Evolutionary conservation across 2,888 invertebrate species (phyloP).

Genomic region (Cryptocephalus primarius): DNA sequence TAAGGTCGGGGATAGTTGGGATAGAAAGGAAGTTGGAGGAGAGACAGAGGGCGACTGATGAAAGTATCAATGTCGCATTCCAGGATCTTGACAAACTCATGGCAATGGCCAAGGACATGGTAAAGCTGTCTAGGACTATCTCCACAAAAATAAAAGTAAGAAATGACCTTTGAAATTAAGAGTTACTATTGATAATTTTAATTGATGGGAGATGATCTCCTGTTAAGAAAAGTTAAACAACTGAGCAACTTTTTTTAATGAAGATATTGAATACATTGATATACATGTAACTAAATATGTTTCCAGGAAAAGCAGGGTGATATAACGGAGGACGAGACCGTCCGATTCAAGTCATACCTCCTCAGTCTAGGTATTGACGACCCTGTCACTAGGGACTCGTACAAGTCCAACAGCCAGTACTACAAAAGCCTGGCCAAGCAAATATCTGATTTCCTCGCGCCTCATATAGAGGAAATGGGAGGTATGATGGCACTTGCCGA

Average conservation of each 20-base stretch:
- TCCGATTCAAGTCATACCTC: constrained; percentile 88
- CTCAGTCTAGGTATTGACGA: constrained; percentile 96
- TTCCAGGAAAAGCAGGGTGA: constrained; percentile 76
- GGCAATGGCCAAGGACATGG: constrained; percentile 97
- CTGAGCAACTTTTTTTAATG: no score
- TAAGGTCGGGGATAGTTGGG: constrained; percentile 84
- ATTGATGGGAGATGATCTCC: neutral
- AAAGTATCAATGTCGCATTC: constrained; percentile 87
- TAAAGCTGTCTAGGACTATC: constrained; percentile 79
- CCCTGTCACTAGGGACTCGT: constrained; percentile 89
- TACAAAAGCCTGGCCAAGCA: constrained; percentile 77
- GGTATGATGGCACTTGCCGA: constrained; percentile 96
- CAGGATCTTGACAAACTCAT: constrained; percentile 91
- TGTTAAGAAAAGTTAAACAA: no score
- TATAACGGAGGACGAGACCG: constrained; percentile 94
- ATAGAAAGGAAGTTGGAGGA: constrained; percentile 89
- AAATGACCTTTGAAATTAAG: neutral
- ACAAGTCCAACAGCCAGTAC: constrained; percentile 76
- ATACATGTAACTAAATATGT: neutral
- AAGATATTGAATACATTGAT: no score
- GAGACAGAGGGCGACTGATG: constrained; percentile 82
- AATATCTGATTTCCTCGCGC: constrained; percentile 69
- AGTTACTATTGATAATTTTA: neutral
- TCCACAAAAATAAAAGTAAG: constrained; percentile 71
- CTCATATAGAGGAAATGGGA: constrained; percentile 77